Evolutionary conservation across 2,888 invertebrate genomes (phyloP).

Genomic region (Sarcophaga subvicina): DNA sequence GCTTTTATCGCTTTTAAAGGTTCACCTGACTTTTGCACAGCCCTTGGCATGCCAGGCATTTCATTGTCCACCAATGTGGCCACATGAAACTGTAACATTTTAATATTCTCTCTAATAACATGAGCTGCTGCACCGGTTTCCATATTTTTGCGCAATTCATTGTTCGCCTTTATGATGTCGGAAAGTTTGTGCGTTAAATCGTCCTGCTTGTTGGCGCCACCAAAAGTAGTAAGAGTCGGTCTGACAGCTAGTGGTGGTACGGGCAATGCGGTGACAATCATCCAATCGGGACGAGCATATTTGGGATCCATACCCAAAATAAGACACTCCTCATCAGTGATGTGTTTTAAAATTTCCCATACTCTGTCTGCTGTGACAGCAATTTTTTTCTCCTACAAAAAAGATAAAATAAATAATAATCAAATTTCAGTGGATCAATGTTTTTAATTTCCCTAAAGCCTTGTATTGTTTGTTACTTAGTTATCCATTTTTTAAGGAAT

Average conservation of each 20-base stretch:
- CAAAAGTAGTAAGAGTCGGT: slow-evolving; percentile 98
- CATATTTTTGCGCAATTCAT: slow-evolving; percentile 97
- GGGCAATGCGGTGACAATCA: slow-evolving; percentile 98
- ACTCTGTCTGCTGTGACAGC: slow-evolving; percentile 96
- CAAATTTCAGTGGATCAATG: no score
- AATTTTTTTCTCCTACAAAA: slow-evolving; percentile 91
- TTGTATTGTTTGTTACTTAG: no score
- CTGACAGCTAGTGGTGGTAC: slow-evolving; percentile 98
- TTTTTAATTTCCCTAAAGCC: no score
- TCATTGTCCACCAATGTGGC: slow-evolving; percentile 99
- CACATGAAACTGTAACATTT: slow-evolving; percentile 99
- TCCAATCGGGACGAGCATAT: slow-evolving; percentile 99
- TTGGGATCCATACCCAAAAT: slow-evolving; percentile 98
- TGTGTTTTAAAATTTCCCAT: slow-evolving; percentile 97
- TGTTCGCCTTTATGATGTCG: slow-evolving; percentile 99
- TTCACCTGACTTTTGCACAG: slow-evolving; percentile 99
- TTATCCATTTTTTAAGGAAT: no score
- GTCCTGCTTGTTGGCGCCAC: slow-evolving; percentile 99
- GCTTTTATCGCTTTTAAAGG: slow-evolving; percentile 99
- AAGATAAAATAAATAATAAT: not conserved
- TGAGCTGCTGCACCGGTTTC: slow-evolving; percentile 98
- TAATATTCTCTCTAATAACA: slow-evolving; percentile 97
- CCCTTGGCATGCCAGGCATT: slow-evolving; percentile 98
- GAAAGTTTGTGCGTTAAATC: slow-evolving; percentile 99
- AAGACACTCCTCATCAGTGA: slow-evolving; percentile 97